Percentiles rank a stretch among this genome's conserved stretches.
Evolutionary conservation across 2,113 vertebrate species (phyloP).

Genomic region (Saccopteryx bilineata): DNA sequence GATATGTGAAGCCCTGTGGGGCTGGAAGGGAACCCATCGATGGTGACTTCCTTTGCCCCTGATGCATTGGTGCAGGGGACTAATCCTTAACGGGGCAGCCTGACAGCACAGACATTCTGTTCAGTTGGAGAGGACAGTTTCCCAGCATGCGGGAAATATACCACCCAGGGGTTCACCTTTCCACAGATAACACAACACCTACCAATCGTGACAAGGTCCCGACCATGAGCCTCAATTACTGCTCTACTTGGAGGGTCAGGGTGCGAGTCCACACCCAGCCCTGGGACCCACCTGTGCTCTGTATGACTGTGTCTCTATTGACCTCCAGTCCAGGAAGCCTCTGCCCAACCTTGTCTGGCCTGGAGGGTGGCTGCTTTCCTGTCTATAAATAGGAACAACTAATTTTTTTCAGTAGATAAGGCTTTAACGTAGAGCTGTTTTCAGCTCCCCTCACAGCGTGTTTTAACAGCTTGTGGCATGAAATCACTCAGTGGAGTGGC

Average conservation of each 20-base stretch:
- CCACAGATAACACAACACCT: not conserved
- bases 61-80: not conserved
- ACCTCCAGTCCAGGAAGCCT: not conserved
- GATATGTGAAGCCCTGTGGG: not conserved
- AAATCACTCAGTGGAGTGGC: conserved; percentile 67
- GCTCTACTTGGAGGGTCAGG: rapidly evolving
- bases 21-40: rapidly evolving
- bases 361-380: conserved; percentile 59
- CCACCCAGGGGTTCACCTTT: not conserved
- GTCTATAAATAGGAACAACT: conserved; percentile 62
- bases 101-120: not conserved
- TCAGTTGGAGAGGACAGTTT: not conserved
- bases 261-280: not conserved
- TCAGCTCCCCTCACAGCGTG: conserved; percentile 71
- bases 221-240: not conserved
- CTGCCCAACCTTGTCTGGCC: not conserved
- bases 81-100: not conserved
- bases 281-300: not conserved
- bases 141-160: not conserved
- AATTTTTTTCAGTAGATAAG: conserved; percentile 72
- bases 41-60: not conserved
- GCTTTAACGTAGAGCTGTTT: conserved; percentile 72
- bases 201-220: not conserved
- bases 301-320: not conserved
- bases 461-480: conserved; percentile 76